These are phyloP conservation scores for Irena cyanogastra DNA, from an alignment of 2,113 vertebrate genomes.

Conservation along the genomic window DNA sequence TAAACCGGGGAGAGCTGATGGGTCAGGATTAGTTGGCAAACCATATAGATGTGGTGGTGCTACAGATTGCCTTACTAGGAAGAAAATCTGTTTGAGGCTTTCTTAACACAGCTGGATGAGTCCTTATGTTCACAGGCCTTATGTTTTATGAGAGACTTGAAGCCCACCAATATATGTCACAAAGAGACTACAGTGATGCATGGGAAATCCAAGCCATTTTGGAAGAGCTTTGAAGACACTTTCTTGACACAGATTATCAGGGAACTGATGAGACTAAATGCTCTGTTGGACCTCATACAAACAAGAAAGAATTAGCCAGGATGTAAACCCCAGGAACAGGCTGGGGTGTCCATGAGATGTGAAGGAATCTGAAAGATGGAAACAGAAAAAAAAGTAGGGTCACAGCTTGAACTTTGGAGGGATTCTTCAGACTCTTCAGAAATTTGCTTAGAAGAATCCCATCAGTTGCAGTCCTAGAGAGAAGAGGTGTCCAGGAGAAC, in stretches of 20 bases:
- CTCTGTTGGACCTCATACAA: not conserved
- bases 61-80: not conserved
- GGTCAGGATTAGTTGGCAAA: not conserved
- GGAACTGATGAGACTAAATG: not conserved
- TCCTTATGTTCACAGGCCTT: not conserved
- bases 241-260: not conserved
- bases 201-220: not conserved
- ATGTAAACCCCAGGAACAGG: not conserved
- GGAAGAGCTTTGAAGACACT: accelerated
- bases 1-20: not conserved
- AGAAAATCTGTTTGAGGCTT: not conserved
- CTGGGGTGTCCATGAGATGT: not conserved
- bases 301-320: not conserved
- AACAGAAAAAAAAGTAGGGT: not conserved
- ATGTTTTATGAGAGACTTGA: not conserved
- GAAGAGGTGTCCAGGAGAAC: not conserved
- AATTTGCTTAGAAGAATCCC: not conserved
- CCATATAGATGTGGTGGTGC: not conserved
- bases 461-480: not conserved
- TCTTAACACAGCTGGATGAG: not conserved
- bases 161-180: accelerated
- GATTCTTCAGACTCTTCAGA: not conserved
- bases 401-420: not conserved
- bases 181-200: not conserved
- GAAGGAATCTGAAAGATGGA: not conserved